Conservation (phyloP, 1,140 invertebrate genomes). For the Hestina assimilis region DNA sequence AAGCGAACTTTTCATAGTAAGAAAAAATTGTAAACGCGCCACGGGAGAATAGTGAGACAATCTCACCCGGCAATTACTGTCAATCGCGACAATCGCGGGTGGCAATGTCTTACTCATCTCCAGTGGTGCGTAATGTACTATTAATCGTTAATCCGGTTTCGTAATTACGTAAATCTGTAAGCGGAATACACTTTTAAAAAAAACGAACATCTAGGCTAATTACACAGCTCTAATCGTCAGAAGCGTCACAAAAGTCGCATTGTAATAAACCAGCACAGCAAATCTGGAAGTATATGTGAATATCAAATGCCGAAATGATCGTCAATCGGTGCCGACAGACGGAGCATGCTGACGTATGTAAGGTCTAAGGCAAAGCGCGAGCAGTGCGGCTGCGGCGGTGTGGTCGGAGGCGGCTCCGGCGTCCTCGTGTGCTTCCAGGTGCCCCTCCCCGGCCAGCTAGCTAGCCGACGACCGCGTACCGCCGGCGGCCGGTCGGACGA, state of each 20-base stretch:
- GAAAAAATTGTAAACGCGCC: no score
- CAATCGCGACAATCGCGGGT: no score
- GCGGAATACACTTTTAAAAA: neutral
- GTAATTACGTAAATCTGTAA: neutral
- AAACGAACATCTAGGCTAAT: slow-evolving; percentile 6
- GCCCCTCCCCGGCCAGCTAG: slow-evolving; percentile 49
- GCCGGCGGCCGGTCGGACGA: slow-evolving; percentile 29
- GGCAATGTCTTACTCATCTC: no score
- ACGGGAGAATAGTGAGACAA: no score
- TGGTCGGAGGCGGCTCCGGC: slow-evolving; percentile 49
- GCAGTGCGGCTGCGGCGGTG: slow-evolving; percentile 37
- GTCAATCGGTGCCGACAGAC: no score
- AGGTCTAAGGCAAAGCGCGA: slow-evolving; percentile 25
- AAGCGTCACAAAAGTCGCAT: slow-evolving; percentile 23
- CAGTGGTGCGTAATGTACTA: no score
- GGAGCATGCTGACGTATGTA: slow-evolving; percentile 23
- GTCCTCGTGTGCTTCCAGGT: slow-evolving; percentile 70
- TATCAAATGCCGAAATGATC: no score
- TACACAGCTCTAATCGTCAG: slow-evolving; percentile 16
- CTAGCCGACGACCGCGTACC: no score
- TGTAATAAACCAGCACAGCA: slow-evolving; percentile 21
- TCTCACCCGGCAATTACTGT: no score
- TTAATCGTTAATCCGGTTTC: no score
- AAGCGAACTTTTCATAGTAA: no score
- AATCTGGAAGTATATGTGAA: no score